Conservation (phyloP, 2,797 vertebrate species). For the Oryzias sinensis region DNA sequence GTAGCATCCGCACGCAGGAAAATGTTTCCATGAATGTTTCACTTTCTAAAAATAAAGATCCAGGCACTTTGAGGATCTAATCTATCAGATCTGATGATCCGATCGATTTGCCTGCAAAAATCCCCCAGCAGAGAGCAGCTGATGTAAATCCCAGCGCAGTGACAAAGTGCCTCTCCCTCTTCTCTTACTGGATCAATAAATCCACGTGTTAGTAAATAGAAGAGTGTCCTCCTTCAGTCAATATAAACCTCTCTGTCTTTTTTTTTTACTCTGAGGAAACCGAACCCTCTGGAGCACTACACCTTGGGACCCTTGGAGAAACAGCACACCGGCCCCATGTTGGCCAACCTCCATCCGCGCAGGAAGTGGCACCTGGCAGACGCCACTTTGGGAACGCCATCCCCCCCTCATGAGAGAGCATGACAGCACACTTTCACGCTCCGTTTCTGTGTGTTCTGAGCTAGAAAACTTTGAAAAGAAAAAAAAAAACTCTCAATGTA, state of each 20-base stretch:
- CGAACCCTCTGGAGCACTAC: slow-evolving; percentile 36
- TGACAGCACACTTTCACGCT: slow-evolving; percentile 28
- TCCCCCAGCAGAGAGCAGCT: background rate
- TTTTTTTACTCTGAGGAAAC: slow-evolving; percentile 8
- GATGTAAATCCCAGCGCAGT: background rate
- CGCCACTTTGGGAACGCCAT: slow-evolving; percentile 56
- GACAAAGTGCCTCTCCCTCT: slow-evolving; percentile 5
- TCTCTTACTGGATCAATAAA: slow-evolving; percentile 19
- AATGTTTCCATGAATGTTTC: no score
- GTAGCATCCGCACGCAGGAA: no score
- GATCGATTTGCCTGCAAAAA: slow-evolving; percentile 1
- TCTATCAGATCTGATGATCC: slow-evolving; percentile 1
- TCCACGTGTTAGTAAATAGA: slow-evolving; percentile 9
- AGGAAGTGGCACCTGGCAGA: slow-evolving; percentile 79
- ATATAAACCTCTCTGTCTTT: slow-evolving; percentile 17
- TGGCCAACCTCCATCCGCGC: no score
- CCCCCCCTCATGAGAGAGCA: slow-evolving; percentile 29
- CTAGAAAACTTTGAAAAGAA: slow-evolving; percentile 30
- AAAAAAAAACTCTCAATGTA: slow-evolving; percentile 22
- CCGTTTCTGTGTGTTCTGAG: slow-evolving; percentile 10
- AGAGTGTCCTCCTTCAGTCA: slow-evolving; percentile 14
- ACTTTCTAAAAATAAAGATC: no score
- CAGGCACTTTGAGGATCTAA: no score
- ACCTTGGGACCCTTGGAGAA: slow-evolving; percentile 32
- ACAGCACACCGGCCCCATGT: no score